These are phyloP conservation scores for Dasypogon diadema DNA, from an alignment of 2,888 invertebrate genomes.

Conservation along the genomic window DNA sequence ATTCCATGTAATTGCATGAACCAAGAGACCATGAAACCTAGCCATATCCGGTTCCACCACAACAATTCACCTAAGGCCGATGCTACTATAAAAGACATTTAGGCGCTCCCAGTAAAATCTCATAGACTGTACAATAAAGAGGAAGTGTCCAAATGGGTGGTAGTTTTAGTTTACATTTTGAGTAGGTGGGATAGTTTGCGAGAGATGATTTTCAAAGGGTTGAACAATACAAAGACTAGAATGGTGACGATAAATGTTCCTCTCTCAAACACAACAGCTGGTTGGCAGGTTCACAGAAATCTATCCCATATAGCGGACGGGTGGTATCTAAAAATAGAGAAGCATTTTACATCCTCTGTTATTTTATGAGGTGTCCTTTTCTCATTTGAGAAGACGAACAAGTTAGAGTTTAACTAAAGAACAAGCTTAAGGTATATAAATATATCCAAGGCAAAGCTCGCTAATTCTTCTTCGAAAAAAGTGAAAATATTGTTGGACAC, in stretches of 20 bases:
- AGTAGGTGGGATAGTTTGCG: not conserved
- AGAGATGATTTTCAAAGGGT: not conserved
- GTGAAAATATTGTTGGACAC: no score
- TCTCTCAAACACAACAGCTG: not conserved
- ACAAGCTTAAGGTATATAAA: no score
- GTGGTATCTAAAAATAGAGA: not conserved
- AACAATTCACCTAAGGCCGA: not conserved
- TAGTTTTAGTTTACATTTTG: not conserved
- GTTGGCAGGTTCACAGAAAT: not conserved
- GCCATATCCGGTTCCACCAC: not conserved
- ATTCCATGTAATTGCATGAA: not conserved
- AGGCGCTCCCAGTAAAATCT: not conserved
- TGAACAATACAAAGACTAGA: not conserved
- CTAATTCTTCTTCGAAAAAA: no score
- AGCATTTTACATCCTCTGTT: not conserved
- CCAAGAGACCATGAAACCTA: not conserved
- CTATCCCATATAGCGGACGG: not conserved
- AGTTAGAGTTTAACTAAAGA: no score
- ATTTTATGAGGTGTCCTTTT: not conserved
- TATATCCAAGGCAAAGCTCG: no score
- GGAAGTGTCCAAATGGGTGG: not conserved
- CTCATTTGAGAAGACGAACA: no score
- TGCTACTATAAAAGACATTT: not conserved
- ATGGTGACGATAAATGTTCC: not conserved
- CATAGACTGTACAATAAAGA: not conserved